phyloP scores from a whole-genome alignment of 2,888 invertebrate species.

The Tiliacea aurago region DNA sequence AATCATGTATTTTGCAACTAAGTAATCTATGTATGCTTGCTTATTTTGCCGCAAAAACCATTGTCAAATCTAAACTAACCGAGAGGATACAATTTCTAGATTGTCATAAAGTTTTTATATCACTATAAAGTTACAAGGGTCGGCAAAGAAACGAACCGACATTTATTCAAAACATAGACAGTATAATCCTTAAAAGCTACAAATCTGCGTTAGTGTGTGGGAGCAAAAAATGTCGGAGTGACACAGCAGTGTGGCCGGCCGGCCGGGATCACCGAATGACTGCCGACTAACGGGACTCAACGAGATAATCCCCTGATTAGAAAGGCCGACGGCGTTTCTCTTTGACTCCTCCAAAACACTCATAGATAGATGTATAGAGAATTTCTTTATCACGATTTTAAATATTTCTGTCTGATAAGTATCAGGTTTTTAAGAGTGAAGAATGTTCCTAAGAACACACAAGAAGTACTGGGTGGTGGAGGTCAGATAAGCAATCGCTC shows the following conservation, averaged over 20 bases:
- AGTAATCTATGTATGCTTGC: slow-evolving; percentile 7
- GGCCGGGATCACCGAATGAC: slow-evolving; percentile 63
- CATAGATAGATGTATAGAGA: slow-evolving; percentile 50
- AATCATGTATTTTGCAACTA: slow-evolving; percentile 12
- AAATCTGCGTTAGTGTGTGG: slow-evolving; percentile 64
- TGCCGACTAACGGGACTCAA: slow-evolving; percentile 74
- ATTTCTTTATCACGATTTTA: slow-evolving; percentile 39
- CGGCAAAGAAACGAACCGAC: slow-evolving; percentile 54
- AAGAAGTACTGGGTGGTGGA: no score
- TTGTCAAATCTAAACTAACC: slow-evolving; percentile 23
- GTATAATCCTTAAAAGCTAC: slow-evolving; percentile 58
- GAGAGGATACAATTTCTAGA: slow-evolving; percentile 37
- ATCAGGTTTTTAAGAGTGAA: slow-evolving; percentile 3
- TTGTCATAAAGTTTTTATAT: slow-evolving; percentile 52
- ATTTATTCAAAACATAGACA: slow-evolving; percentile 62
- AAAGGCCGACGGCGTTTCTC: slow-evolving; percentile 72
- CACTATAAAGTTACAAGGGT: slow-evolving; percentile 56
- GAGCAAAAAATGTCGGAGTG: slow-evolving; percentile 69
- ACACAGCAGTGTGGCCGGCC: slow-evolving; percentile 60
- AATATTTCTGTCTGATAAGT: slow-evolving; percentile 11
- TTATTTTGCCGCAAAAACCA: slow-evolving; percentile 42
- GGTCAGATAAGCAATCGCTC: no score
- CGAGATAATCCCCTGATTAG: slow-evolving; percentile 81
- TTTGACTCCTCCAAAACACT: slow-evolving; percentile 68
- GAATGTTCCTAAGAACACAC: no score